A percentile compares a stretch with the other conserved stretches of the same genome.
phyloP scores from a whole-genome alignment of 1,140 invertebrate genomes.

The Cyphomyrmex costatus region DNA sequence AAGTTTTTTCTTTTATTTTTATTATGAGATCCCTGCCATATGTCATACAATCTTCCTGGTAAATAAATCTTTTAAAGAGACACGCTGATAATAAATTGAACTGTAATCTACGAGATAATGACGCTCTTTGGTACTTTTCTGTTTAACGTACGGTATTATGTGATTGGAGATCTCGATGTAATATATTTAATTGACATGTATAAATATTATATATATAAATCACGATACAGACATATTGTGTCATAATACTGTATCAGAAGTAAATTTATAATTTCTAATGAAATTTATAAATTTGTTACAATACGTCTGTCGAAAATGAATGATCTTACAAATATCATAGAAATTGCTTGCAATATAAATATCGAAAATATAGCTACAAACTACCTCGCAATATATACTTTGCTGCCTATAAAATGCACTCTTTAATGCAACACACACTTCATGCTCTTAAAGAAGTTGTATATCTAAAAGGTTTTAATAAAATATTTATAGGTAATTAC shows the following conservation, averaged over 20 bases:
- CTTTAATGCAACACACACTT: slow-evolving; percentile 16
- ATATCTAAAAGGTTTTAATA: slow-evolving; percentile 2
- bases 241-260: slow-evolving; percentile 9
- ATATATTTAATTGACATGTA: slow-evolving; percentile 42
- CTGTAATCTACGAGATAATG: slow-evolving; percentile 28
- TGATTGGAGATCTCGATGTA: neutral
- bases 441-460: neutral
- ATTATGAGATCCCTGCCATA: slow-evolving; percentile 38
- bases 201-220: slow-evolving; percentile 45
- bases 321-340: slow-evolving; percentile 22
- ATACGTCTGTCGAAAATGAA: neutral
- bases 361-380: slow-evolving; percentile 33
- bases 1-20: slow-evolving; percentile 52
- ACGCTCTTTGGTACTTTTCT: slow-evolving; percentile 63
- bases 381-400: slow-evolving; percentile 21
- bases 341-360: slow-evolving; percentile 22
- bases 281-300: slow-evolving; percentile 38
- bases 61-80: slow-evolving; percentile 49
- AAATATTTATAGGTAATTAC: slow-evolving; percentile 22
- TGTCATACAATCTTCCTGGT: slow-evolving; percentile 40
- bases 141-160: slow-evolving; percentile 24
- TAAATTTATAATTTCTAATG: slow-evolving; percentile 32
- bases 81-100: slow-evolving; percentile 55
- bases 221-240: neutral
- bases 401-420: slow-evolving; percentile 11